phyloP scores from a whole-genome alignment of 2,113 vertebrate genomes.

The Eptesicus fuscus region DNA sequence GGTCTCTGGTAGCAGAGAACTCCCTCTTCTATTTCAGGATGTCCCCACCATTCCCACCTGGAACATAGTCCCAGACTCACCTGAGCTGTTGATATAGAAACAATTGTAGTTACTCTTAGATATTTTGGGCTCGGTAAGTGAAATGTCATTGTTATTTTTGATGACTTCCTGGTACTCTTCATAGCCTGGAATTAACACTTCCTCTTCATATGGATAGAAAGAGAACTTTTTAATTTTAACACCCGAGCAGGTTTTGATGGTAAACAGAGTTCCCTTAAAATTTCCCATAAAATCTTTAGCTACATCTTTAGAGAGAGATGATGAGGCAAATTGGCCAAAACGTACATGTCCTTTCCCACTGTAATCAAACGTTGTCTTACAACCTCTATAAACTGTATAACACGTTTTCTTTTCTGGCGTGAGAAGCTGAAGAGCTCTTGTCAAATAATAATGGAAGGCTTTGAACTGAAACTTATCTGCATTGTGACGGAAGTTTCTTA shows the following conservation, averaged over 20 bases:
- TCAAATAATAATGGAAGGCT: conserved; percentile 55
- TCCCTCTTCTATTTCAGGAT: neutral
- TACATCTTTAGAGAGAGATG: neutral
- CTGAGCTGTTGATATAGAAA: neutral
- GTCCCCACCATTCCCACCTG: neutral
- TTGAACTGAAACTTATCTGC: neutral
- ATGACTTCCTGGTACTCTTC: neutral
- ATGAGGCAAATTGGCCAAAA: conserved; percentile 31
- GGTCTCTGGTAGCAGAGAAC: neutral
- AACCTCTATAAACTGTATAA: neutral
- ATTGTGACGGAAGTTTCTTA: neutral
- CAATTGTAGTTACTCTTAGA: conserved; percentile 8
- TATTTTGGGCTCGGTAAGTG: neutral
- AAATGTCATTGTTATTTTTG: neutral
- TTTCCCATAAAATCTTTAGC: neutral
- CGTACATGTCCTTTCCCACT: neutral
- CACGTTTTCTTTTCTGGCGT: neutral
- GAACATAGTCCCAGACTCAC: neutral
- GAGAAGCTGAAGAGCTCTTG: conserved; percentile 55
- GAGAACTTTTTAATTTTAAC: neutral
- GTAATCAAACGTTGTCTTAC: neutral
- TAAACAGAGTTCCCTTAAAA: neutral
- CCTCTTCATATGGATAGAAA: accelerated
- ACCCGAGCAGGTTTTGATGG: conserved; percentile 11
- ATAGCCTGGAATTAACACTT: conserved; percentile 43